Conservation (phyloP, 2,113 vertebrate genomes). For the Apodemus speciosus region DNA sequence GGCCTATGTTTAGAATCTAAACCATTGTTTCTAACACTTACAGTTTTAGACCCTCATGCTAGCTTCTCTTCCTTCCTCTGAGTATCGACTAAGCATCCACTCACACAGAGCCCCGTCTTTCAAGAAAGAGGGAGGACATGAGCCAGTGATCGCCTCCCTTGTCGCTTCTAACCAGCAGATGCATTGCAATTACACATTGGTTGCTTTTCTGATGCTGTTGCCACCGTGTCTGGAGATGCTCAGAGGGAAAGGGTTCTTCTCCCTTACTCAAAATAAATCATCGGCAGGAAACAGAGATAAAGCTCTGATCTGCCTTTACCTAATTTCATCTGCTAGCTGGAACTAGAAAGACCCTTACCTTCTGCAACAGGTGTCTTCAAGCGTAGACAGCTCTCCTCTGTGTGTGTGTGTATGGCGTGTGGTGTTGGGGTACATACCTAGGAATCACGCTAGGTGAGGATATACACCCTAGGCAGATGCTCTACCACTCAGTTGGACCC, state of each 20-base stretch:
- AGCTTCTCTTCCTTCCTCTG: neutral
- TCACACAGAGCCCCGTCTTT: neutral
- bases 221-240: neutral
- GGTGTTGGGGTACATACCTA: neutral
- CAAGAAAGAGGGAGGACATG: neutral
- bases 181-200: neutral
- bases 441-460: no score
- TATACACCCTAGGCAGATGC: neutral
- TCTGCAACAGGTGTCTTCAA: neutral
- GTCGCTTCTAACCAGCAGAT: neutral
- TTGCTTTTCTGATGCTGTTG: neutral
- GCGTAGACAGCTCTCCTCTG: neutral
- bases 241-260: neutral
- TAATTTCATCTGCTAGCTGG: neutral
- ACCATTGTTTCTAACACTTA: neutral
- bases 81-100: neutral
- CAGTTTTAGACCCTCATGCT: neutral
- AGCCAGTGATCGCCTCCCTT: neutral
- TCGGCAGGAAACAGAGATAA: neutral
- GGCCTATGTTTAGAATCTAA: neutral
- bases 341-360: neutral
- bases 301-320: neutral
- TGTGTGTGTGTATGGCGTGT: neutral
- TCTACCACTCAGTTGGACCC: neutral
- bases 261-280: neutral